Evolutionary conservation across 2,888 invertebrate species (phyloP), one percentile per base, ranked within the genome.

Genomic region (Folsomia manolachei): DNA sequence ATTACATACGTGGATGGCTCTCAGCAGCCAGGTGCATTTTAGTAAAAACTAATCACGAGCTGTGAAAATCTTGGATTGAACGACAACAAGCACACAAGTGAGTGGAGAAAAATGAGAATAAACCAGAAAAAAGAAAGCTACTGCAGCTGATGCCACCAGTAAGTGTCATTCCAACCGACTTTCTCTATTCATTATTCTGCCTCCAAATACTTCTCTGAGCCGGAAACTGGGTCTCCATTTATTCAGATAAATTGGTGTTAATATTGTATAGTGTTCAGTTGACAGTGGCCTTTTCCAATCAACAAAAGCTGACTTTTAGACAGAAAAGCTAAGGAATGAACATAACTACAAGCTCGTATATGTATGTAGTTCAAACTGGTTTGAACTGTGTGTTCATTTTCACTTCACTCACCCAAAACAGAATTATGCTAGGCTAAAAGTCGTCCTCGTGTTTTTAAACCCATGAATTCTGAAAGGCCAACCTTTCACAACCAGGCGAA

Each of bases 81-180:
- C n/a, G n/a, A n/a, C n/a, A n/a, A n/a, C n/a, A n/a, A n/a, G n/a
- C n/a, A n/a, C n/a, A n/a, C n/a, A n/a, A n/a, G n/a, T 14, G 39
- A 39, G 39, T 39, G 39, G 7, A 23, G 27, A 56, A 66, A 66
- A 52, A 52, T n/a, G 64, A 19, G 27, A 27, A 67, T 53, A 67
- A 67, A 60, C 7, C 56, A n/a, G n/a, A n/a, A n/a, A n/a, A n/a
- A n/a, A n/a, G n/a, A n/a, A n/a, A n/a, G n/a, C n/a, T n/a, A n/a
- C n/a, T 4, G 64, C 67, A 67, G 67, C 67, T 67, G 67, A 67
- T 67, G 56, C 67, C 67, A 14, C n/a, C n/a, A n/a, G n/a, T n/a
- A n/a, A n/a, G n/a, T 67, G 67, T 67, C 53, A 56, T 26, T 27
- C 26, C 26, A 52, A 19, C 19, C 66, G 2, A 26, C 24, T 60